A percentile compares a stretch with the other conserved stretches of the same genome.
These are phyloP conservation scores for Pterostichus niger DNA, from an alignment of 2,888 invertebrate genomes.

Conservation along the genomic window DNA sequence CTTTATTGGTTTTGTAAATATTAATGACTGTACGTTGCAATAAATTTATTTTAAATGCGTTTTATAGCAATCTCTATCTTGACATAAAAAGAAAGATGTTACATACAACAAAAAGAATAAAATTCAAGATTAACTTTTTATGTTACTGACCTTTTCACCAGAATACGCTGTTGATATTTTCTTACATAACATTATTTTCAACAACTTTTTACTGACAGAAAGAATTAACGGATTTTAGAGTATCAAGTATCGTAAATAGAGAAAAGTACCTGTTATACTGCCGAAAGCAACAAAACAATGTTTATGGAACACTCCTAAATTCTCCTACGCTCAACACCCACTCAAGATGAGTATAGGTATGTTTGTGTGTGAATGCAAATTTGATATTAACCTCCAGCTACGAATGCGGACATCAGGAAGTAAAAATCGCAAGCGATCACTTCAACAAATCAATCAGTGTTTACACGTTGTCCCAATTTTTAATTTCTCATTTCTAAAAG, in stretches of 20 bases:
- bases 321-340: constrained; percentile 24
- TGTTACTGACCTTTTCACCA: constrained; percentile 28
- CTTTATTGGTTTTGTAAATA: constrained; percentile 25
- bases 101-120: constrained; percentile 24
- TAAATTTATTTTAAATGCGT: constrained; percentile 32
- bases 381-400: neutral
- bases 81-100: constrained; percentile 33
- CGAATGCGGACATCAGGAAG: constrained; percentile 13
- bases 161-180: constrained; percentile 15
- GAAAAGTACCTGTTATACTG: constrained; percentile 17
- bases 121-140: neutral
- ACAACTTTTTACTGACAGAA: constrained; percentile 12
- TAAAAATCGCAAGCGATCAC: constrained; percentile 13
- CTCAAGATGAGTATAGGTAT: neutral
- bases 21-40: neutral
- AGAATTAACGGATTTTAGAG: constrained; percentile 34
- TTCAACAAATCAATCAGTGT: constrained; percentile 21
- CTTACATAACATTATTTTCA: constrained; percentile 37
- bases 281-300: constrained; percentile 31
- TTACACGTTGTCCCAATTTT: too few relatives aligned
- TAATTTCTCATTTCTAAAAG: too few relatives aligned
- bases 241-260: constrained; percentile 7
- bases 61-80: neutral
- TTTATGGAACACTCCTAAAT: constrained; percentile 37
- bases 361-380: constrained; percentile 29